phyloP scores from a whole-genome alignment of 2,797 vertebrate species.

The Myotis planiceps region DNA sequence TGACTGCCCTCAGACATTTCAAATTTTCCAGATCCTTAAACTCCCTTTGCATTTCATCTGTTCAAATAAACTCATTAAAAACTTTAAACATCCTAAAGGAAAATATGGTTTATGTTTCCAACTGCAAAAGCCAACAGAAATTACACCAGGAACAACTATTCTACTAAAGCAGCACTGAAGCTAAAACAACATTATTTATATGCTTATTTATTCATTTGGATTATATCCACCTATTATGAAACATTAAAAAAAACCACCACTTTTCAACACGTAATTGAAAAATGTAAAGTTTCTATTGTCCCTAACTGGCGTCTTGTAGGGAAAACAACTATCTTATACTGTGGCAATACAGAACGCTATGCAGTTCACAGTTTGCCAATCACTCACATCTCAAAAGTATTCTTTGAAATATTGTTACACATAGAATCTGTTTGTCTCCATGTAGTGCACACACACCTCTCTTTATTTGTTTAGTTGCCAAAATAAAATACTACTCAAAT shows the following conservation, averaged over 20 bases:
- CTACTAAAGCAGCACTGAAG: neutral
- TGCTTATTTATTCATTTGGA: constrained; percentile 40
- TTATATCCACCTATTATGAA: constrained; percentile 28
- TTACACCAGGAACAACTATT: constrained; percentile 25
- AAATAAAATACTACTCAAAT: constrained; percentile 59
- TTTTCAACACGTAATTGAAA: constrained; percentile 61
- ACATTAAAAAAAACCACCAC: neutral
- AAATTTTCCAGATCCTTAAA: neutral
- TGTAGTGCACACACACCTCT: neutral
- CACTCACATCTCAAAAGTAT: constrained; percentile 23
- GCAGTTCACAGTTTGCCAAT: neutral
- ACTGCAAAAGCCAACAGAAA: constrained; percentile 20
- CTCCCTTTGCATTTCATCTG: neutral
- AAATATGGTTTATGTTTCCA: neutral
- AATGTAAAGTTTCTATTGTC: constrained; percentile 50
- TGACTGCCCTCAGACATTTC: neutral
- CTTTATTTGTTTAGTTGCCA: constrained; percentile 37
- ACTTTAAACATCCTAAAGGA: neutral
- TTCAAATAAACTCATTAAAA: constrained; percentile 4
- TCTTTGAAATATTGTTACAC: constrained; percentile 59
- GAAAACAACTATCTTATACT: constrained; percentile 55
- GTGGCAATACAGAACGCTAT: constrained; percentile 34
- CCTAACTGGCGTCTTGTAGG: constrained; percentile 47
- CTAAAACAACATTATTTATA: constrained; percentile 36
- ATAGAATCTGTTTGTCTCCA: constrained; percentile 12